These are phyloP conservation scores for Drosophila nebulosa DNA, from an alignment of 1,140 invertebrate genomes.

Conservation along the genomic window DNA sequence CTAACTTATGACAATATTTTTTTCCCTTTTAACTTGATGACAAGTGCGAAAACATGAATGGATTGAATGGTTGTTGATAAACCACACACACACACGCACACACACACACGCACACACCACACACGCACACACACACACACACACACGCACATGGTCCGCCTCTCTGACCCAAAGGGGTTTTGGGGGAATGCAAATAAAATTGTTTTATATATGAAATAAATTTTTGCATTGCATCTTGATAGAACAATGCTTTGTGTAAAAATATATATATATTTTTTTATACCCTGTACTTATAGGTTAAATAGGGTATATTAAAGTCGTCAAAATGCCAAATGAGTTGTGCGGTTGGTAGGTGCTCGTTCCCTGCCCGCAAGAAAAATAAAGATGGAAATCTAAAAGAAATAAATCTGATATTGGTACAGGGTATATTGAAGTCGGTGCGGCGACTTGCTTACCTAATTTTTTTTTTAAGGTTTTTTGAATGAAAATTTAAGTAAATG, in stretches of 20 bases:
- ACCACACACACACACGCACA: background rate
- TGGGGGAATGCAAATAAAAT: background rate
- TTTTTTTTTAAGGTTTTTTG: too few species aligned
- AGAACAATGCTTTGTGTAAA: background rate
- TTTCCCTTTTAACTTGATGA: background rate
- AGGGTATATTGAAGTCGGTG: too few species aligned
- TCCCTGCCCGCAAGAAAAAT: too few species aligned
- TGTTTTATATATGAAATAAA: background rate
- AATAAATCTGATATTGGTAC: too few species aligned
- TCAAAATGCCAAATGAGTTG: too few species aligned
- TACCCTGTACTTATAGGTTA: too few species aligned
- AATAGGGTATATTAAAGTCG: too few species aligned
- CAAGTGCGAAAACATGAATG: conserved; percentile 11
- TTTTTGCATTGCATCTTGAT: background rate
- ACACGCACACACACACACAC: background rate
- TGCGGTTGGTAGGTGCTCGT: too few species aligned
- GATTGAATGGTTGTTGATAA: background rate
- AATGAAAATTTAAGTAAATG: background rate
- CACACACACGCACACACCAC: background rate
- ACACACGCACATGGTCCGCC: background rate
- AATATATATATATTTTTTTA: too few species aligned
- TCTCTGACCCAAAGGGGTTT: background rate
- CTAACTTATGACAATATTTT: background rate
- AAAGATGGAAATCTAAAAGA: too few species aligned
- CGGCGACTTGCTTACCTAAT: too few species aligned